Conservation (phyloP, 30 jellyfish, hydroid and myxozoan genomes). For the Hydra vulgaris region DNA sequence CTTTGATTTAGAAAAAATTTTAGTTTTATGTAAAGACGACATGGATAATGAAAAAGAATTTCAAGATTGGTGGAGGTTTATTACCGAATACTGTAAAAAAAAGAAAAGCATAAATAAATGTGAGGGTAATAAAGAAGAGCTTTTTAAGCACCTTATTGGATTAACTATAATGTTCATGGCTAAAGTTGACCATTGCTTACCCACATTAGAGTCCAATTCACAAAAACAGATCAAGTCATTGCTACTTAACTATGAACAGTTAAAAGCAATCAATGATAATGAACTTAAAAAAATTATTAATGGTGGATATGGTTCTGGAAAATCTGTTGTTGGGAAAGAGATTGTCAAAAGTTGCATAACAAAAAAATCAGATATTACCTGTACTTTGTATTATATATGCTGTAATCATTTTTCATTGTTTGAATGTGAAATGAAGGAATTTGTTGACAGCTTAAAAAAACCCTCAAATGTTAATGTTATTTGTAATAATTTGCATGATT, state of each 20-base stretch:
- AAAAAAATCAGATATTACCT: neutral
- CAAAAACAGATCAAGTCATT: neutral
- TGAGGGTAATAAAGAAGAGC: neutral
- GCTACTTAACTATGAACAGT: neutral
- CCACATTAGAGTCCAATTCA: neutral
- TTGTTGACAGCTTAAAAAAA: neutral
- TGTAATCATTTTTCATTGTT: neutral
- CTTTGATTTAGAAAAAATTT: no score
- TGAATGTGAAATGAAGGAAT: neutral
- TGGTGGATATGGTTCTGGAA: neutral
- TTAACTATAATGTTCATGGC: neutral
- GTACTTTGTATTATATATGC: neutral
- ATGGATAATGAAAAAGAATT: no score
- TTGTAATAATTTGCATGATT: neutral
- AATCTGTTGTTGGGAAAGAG: neutral
- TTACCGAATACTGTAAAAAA: neutral
- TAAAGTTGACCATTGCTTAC: neutral
- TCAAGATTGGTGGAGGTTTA: neutral
- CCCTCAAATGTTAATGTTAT: neutral
- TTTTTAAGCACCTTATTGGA: neutral
- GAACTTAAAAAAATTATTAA: neutral
- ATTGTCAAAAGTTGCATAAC: neutral
- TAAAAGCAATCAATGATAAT: neutral
- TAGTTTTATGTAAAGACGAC: no score
- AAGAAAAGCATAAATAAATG: neutral